Conservation (phyloP, 2,797 vertebrate species). For the Melanotaenia boesemani region DNA sequence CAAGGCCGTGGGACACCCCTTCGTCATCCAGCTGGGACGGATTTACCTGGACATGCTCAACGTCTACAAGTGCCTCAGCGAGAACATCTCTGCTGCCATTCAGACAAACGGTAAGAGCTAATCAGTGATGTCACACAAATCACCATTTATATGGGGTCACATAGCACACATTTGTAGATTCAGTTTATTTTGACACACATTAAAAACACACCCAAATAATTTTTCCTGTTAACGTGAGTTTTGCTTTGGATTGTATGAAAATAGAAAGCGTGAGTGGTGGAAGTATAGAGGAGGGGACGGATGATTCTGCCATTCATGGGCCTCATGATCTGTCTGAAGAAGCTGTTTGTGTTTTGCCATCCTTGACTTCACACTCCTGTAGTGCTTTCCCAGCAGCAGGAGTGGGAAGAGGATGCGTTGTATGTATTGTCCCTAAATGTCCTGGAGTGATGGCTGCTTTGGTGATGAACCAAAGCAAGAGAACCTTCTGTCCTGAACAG, state of each 20-base stretch:
- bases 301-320: not conserved
- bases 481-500: not conserved
- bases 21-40: constrained; percentile 97
- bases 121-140: not conserved
- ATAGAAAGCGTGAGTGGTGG: not conserved
- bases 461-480: too few species aligned
- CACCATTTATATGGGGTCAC: too few species aligned
- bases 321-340: not conserved
- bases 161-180: not conserved
- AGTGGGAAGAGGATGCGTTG: not conserved
- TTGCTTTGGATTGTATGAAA: not conserved
- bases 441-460: not conserved
- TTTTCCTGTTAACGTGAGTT: not conserved
- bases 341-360: not conserved
- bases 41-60: constrained; percentile 99
- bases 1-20: constrained; percentile 98
- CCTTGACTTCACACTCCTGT: not conserved
- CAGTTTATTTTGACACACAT: not conserved
- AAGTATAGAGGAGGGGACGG: not conserved
- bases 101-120: constrained; percentile 92
- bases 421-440: not conserved
- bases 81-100: constrained; percentile 99
- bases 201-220: not conserved
- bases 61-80: constrained; percentile 99
- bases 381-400: not conserved